Evolutionary conservation across 1,140 invertebrate genomes (phyloP).

Genomic region (Nilaparvata lugens): DNA sequence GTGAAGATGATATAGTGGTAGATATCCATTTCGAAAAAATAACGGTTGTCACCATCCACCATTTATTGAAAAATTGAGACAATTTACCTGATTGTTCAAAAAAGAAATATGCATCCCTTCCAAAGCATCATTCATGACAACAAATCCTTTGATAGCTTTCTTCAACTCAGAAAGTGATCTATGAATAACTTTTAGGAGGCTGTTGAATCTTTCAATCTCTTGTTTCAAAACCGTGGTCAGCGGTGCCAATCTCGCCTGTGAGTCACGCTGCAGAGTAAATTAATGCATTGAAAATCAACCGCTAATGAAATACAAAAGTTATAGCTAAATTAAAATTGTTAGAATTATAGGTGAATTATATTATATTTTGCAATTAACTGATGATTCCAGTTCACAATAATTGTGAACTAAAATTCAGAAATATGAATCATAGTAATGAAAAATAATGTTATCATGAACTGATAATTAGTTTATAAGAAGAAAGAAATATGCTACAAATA

Average conservation of each 20-base stretch:
- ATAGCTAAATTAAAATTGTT: slow-evolving; percentile 10
- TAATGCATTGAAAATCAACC: too few species aligned
- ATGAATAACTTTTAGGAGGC: slow-evolving; percentile 59
- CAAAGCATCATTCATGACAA: slow-evolving; percentile 80
- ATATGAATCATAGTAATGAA: too few species aligned
- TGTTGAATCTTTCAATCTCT: slow-evolving; percentile 79
- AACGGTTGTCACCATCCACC: too few species aligned
- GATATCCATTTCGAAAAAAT: too few species aligned
- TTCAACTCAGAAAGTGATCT: slow-evolving; percentile 60
- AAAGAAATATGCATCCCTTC: slow-evolving; percentile 71
- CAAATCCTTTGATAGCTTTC: slow-evolving; percentile 74
- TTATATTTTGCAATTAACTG: too few species aligned
- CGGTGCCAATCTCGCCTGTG: slow-evolving; percentile 58
- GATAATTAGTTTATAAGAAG: too few species aligned
- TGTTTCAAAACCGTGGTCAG: slow-evolving; percentile 75
- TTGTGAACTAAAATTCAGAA: too few species aligned
- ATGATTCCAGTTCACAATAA: too few species aligned
- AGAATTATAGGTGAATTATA: neutral
- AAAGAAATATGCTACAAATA: too few species aligned
- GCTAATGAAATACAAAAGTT: neutral
- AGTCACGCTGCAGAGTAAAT: slow-evolving; percentile 38
- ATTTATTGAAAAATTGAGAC: too few species aligned
- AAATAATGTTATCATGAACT: too few species aligned
- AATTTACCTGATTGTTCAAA: slow-evolving; percentile 56
- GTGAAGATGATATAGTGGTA: too few species aligned